Evolutionary conservation across 2,888 invertebrate genomes (phyloP).

Genomic region (Thelaira solivaga): DNA sequence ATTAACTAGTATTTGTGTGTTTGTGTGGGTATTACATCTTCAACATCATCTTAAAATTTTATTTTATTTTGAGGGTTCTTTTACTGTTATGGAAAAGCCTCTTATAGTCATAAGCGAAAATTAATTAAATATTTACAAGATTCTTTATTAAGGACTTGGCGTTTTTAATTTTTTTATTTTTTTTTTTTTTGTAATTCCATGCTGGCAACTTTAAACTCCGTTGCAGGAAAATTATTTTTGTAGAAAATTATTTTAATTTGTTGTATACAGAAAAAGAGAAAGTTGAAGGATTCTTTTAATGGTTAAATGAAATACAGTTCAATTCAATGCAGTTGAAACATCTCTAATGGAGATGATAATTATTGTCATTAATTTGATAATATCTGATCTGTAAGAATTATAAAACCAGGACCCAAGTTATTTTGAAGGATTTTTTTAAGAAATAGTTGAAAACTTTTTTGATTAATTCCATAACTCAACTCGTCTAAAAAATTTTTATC

Average conservation of each 20-base stretch:
- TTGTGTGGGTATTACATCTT: constrained; percentile 8
- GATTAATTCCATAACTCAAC: too few species aligned
- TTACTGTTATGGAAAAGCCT: constrained; percentile 64
- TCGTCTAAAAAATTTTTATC: too few species aligned
- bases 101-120: constrained; percentile 73
- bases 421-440: too few species aligned
- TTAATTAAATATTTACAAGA: constrained; percentile 73
- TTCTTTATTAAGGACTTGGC: constrained; percentile 66
- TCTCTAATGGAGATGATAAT: too few species aligned
- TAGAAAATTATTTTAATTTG: neutral
- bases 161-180: neutral
- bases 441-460: too few species aligned
- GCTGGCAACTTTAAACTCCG: neutral
- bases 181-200: neutral
- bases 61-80: neutral
- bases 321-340: too few species aligned
- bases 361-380: too few species aligned
- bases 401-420: too few species aligned
- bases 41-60: neutral
- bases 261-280: neutral
- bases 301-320: too few species aligned
- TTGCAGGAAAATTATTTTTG: neutral
- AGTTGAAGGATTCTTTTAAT: too few species aligned
- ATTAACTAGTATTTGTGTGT: neutral
- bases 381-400: too few species aligned